A percentile compares a stretch with the other conserved stretches of the same genome.
These are phyloP conservation scores for Orthosia gracilis DNA, from an alignment of 2,888 invertebrate species.

Conservation along the genomic window DNA sequence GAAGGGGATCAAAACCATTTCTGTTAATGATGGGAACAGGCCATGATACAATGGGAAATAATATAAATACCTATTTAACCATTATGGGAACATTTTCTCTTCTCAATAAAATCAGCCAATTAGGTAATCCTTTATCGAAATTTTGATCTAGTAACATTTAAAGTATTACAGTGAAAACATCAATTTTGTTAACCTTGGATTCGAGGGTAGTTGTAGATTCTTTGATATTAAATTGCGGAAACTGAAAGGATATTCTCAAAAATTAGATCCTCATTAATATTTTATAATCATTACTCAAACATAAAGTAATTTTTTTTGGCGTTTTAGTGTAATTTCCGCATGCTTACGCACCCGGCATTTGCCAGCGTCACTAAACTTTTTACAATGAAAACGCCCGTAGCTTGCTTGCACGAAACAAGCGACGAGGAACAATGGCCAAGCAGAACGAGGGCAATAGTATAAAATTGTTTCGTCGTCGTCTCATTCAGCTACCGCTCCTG, in stretches of 20 bases:
- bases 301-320: not conserved
- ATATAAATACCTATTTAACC: constrained; percentile 84
- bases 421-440: too few species aligned
- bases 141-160: constrained; percentile 80
- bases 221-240: constrained; percentile 56
- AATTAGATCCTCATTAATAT: not conserved
- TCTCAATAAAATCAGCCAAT: constrained; percentile 76
- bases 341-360: not conserved
- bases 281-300: not conserved
- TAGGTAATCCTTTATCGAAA: constrained; percentile 72
- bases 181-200: constrained; percentile 33
- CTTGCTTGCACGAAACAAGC: not conserved
- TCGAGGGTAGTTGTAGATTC: constrained; percentile 22
- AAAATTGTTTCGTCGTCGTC: not conserved
- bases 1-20: constrained; percentile 73
- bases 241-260: constrained; percentile 62
- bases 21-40: constrained; percentile 86
- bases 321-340: not conserved
- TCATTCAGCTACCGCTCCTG: not conserved
- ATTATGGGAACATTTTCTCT: constrained; percentile 76
- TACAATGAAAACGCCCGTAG: not conserved
- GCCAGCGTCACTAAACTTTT: not conserved
- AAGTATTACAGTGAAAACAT: constrained; percentile 52
- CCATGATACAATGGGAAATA: constrained; percentile 85
- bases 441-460: too few species aligned